Conservation (phyloP, 1,140 invertebrate genomes). For the Papilio dardanus region DNA sequence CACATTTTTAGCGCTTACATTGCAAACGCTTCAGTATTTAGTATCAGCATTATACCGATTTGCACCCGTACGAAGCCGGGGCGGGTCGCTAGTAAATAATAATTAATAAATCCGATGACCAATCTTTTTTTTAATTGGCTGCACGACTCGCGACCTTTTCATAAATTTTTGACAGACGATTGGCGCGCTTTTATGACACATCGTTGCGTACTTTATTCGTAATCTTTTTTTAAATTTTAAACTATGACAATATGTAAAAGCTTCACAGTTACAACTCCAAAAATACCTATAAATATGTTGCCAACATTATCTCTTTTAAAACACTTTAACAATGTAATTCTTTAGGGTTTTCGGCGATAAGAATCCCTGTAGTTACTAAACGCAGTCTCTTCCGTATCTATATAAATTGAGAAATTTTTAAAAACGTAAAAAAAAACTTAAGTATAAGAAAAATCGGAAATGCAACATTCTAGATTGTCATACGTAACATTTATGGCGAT, state of each 20-base stretch:
- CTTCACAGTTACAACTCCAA: too few relatives aligned
- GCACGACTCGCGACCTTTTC: neutral
- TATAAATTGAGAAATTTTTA: neutral
- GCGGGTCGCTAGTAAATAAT: too few relatives aligned
- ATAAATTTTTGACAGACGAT: neutral
- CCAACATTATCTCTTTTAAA: too few relatives aligned
- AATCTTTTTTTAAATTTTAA: neutral
- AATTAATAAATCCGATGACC: too few relatives aligned
- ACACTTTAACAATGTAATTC: too few relatives aligned
- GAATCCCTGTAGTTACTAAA: neutral
- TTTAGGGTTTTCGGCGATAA: too few relatives aligned
- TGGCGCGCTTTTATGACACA: neutral
- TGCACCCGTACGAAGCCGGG: too few relatives aligned
- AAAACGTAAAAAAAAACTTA: neutral
- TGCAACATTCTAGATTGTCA: neutral
- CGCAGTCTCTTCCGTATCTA: neutral
- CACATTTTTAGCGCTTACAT: too few relatives aligned
- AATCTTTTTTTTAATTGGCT: neutral
- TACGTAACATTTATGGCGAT: conserved; percentile 17
- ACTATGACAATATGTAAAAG: too few relatives aligned
- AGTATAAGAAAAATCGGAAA: neutral
- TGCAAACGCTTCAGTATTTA: too few relatives aligned
- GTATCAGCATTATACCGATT: too few relatives aligned
- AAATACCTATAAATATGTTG: too few relatives aligned
- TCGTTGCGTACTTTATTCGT: neutral